Base-by-base conservation (phyloP, 2,113 vertebrate species). In the Entelurus aequoreus region DNA sequence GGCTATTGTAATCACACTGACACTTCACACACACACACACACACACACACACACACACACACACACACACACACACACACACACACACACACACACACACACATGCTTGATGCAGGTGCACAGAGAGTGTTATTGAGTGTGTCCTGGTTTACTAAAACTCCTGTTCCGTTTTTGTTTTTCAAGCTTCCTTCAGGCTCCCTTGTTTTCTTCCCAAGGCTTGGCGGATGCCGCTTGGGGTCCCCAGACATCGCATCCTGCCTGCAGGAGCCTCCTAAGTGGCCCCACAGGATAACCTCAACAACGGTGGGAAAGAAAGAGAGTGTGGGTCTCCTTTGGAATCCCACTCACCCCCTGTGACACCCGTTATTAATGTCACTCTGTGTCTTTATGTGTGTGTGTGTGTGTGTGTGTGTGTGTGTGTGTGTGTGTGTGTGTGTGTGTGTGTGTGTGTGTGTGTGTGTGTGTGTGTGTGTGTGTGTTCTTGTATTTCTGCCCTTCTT, bases 241-340 rank as follows among this genome's bases (percentile, higher is more conserved):
- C 89, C 81, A 90, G 90, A 86, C 87, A 65, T 82, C 81, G 85
- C 87, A 85, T 91, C 90, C 90, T 90, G 90, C 88, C 78, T 79
- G 78, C 75, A 79, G 74, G 78, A 84, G 82, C 84, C 78, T 83
- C 84, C 79, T 84, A 85, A 88, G 86, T 84, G 86, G 86, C 82
- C 86, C 86, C 86, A 87, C 86, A 87, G 84, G 87, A 90, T 90
- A 89, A 90, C 89, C 88, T 88, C 85, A 90, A 90, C 87, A 89
- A 89, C 88, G 77, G 82, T 90, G 90, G 86, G 84, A 90, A 89
- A 84, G 77, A 83, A 78, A 81, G 73, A 73, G 78, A 85, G 80
- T 75, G 77, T 78, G 78, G 79, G 76, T 80, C 85, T 84, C 72
- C 76, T 85, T 74, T 66, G 60, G 71, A 62, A 60, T 64, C 49